Conservation (phyloP, 2,797 vertebrate genomes). For the Miichthys miiuy region DNA sequence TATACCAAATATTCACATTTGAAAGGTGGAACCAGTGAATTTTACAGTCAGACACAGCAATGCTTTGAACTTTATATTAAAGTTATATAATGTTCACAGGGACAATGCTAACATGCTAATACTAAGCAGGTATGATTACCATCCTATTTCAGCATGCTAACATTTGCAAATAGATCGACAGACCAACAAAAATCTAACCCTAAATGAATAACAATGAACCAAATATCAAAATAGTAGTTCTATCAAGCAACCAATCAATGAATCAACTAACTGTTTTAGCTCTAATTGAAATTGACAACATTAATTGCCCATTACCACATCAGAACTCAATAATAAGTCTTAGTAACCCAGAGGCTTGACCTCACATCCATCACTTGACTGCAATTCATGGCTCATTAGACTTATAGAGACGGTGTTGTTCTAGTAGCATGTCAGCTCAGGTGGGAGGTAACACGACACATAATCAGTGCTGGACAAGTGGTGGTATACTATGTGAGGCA, state of each 20-base stretch:
- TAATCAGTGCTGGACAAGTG: conserved; percentile 44
- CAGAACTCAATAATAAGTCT: conserved; percentile 26
- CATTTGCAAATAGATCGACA: background rate
- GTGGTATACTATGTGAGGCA: conserved; percentile 38
- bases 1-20: background rate
- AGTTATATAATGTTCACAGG: background rate
- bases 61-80: background rate
- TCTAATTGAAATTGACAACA: conserved; percentile 8
- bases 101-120: background rate
- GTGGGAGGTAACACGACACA: conserved; percentile 69
- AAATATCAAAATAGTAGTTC: background rate
- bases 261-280: background rate
- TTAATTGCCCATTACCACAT: conserved; percentile 3
- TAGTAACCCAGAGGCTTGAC: conserved; percentile 37
- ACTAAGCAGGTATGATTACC: too few species aligned
- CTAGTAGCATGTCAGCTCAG: conserved; percentile 45
- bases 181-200: background rate
- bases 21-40: background rate
- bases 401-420: conserved; percentile 73
- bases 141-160: too few species aligned
- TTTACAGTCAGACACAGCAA: background rate
- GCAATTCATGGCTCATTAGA: conserved; percentile 52
- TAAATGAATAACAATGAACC: background rate
- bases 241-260: background rate
- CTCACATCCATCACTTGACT: conserved; percentile 52